These are phyloP conservation scores for Matsumyia berberina DNA, from an alignment of 2,888 invertebrate species.

Conservation along the genomic window DNA sequence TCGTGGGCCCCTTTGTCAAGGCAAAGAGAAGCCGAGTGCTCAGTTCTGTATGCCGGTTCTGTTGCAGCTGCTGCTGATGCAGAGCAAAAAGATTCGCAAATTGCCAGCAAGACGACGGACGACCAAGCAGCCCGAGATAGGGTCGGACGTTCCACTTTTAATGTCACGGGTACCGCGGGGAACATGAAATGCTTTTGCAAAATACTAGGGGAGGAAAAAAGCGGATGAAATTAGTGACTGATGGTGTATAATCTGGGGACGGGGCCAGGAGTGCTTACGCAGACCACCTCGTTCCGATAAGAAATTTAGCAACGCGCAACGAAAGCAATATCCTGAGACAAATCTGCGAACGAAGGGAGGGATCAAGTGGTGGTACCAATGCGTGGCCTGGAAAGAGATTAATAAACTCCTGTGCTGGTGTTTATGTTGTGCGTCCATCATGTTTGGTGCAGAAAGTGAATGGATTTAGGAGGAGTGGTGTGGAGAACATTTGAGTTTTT, in stretches of 20 bases:
- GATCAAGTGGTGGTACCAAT: too few relatives aligned
- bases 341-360: not conserved
- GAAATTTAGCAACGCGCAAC: slow-evolving; percentile 32
- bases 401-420: slow-evolving; percentile 16
- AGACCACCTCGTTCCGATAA: slow-evolving; percentile 14
- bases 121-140: slow-evolving; percentile 4
- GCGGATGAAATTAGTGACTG: slow-evolving; percentile 32
- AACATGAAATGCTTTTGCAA: not conserved
- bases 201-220: slow-evolving; percentile 2
- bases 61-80: slow-evolving; percentile 39
- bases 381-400: not conserved
- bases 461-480: not conserved
- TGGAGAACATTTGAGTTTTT: slow-evolving; percentile 9
- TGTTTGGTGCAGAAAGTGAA: slow-evolving; percentile 5
- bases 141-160: slow-evolving; percentile 30
- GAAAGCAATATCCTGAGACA: slow-evolving; percentile 7
- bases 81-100: slow-evolving; percentile 26
- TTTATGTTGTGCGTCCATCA: slow-evolving; percentile 21
- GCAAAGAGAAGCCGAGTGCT: slow-evolving; percentile 12
- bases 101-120: not conserved
- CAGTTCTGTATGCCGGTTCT: slow-evolving; percentile 37
- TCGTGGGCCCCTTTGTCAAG: slow-evolving; percentile 30
- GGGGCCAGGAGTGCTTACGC: not conserved
- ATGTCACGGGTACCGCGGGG: not conserved
- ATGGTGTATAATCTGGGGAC: not conserved